These are phyloP conservation scores for Eulemur mongoz DNA, from an alignment of 2,797 vertebrate species.

Conservation along the genomic window DNA sequence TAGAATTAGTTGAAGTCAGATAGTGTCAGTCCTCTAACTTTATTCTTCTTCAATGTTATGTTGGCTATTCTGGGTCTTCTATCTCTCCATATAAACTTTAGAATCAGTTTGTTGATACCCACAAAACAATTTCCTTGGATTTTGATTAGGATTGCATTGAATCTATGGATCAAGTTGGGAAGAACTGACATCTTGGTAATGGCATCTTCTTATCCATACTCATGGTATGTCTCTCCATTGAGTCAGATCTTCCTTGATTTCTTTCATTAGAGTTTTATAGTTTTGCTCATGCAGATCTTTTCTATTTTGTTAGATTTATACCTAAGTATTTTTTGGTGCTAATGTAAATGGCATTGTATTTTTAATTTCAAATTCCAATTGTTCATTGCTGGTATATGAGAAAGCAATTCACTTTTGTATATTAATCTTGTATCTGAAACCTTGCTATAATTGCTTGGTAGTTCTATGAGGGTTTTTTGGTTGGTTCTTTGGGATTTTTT, in stretches of 20 bases:
- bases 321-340: neutral
- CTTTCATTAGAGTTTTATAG: neutral
- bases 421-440: neutral
- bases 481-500: neutral
- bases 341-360: neutral
- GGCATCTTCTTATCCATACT: neutral
- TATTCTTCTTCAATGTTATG: neutral
- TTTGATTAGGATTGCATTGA: neutral
- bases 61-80: neutral
- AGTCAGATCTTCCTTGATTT: neutral
- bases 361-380: neutral
- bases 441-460: neutral
- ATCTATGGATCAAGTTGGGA: neutral
- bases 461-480: neutral
- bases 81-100: neutral
- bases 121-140: neutral
- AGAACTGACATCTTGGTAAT: neutral
- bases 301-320: neutral
- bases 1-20: neutral
- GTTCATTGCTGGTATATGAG: neutral
- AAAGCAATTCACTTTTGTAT: neutral
- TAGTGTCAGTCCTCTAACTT: neutral
- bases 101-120: neutral
- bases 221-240: neutral
- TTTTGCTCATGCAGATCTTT: neutral